These are phyloP conservation scores for Cheumatopsyche charites DNA, from an alignment of 1,140 invertebrate genomes.

Conservation along the genomic window DNA sequence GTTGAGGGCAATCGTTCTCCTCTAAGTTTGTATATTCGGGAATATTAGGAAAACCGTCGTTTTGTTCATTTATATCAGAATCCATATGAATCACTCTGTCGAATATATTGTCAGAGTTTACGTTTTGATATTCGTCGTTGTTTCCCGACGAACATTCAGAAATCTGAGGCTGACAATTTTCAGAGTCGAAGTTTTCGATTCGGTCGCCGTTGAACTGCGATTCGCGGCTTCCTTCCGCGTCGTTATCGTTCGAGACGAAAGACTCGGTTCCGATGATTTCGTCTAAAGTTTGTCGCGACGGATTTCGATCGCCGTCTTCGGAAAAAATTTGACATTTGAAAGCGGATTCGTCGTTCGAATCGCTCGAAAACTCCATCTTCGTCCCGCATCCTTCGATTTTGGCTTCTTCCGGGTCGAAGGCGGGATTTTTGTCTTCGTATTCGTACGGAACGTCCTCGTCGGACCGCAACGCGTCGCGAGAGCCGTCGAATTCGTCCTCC, in stretches of 20 bases:
- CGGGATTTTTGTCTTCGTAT: constrained; percentile 7
- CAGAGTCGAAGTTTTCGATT: background rate
- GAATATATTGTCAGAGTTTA: background rate
- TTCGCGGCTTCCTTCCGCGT: background rate
- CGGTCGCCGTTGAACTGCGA: background rate
- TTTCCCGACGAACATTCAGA: constrained; percentile 50
- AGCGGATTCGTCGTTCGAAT: constrained; percentile 3
- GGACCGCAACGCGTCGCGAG: background rate
- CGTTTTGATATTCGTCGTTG: background rate
- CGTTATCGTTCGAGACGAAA: background rate
- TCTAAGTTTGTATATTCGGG: constrained; percentile 13
- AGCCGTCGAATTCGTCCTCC: background rate
- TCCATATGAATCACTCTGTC: background rate
- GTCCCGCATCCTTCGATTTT: background rate
- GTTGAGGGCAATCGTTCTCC: constrained; percentile 25
- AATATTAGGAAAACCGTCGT: background rate
- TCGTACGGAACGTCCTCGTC: background rate
- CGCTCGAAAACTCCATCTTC: background rate
- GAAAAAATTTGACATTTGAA: background rate
- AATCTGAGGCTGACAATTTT: background rate
- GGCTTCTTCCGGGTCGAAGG: constrained; percentile 29
- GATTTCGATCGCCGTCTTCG: background rate
- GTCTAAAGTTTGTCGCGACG: background rate
- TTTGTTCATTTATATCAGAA: background rate
- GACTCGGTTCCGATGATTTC: constrained; percentile 9